Evolutionary conservation across 2,797 vertebrate genomes (phyloP), one percentile per base, ranked within the genome.

Genomic region (Sebastolobus alascanus): DNA sequence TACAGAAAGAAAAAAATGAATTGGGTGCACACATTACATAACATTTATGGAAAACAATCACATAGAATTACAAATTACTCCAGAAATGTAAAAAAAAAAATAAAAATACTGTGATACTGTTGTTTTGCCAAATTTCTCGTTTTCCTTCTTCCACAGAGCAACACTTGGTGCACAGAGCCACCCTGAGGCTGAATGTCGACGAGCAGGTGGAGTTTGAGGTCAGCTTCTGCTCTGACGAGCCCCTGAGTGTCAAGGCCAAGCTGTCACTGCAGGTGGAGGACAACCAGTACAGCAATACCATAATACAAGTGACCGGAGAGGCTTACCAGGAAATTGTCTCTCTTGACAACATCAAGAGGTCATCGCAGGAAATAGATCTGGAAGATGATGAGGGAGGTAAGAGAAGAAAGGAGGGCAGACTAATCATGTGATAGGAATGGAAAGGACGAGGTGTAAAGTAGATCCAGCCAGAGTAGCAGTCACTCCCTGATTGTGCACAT

Each of bases 261-360:
- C 93, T 99, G 55, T 88, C 60, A 27, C 58, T 98, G 33, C 91
- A 94, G 3, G 92, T 98, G 74, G 83, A 96, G 68, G 91, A 96
- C 90, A 97, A 96, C 85, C 96, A 94, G 8, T 97, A 95, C 11
- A 94, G 95, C 68, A 92, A 94, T 5, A 96, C 87, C 3, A 11
- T 56, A 27, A 90, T 99, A 70, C 91, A 91, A 65, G 68, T 98
- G 82, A 80, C 89, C 13, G 98, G 94, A 8, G 97, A 98, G 78
- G 94, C 97, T 63, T 97, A 95, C 12, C 66, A 95, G 77, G 96
- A 97, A 25, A 92, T 97, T 1, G 84, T 99, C 85, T 96, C 96
- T 0, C 75, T 99, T 1, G 95, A 96, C 78, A 97, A 97, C 85
- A 91, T 98, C 81, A 93, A 88, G 1, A 77, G 88, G 89, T 38